Percentiles rank a stretch among this genome's conserved stretches.
Conservation (phyloP, 2,113 vertebrate species). For the Raphicerus campestris region DNA sequence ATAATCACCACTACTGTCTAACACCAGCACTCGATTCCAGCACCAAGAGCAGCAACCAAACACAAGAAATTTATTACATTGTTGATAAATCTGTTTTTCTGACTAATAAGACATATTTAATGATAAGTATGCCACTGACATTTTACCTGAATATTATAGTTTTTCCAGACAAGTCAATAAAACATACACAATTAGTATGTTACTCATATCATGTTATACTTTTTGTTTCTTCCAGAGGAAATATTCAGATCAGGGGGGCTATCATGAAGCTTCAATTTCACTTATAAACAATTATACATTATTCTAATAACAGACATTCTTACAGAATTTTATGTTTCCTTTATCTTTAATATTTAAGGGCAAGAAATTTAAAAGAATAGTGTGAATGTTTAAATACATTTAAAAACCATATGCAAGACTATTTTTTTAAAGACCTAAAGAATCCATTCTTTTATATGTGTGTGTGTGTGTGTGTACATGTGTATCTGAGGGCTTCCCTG, state of each 20-base stretch:
- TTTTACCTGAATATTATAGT: background rate
- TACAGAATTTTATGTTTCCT: background rate
- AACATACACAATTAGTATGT: background rate
- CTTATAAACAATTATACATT: background rate
- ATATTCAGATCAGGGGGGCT: background rate
- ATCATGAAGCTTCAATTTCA: background rate
- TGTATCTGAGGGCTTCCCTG: background rate
- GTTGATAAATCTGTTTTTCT: background rate
- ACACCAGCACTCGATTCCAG: background rate
- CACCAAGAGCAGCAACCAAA: background rate
- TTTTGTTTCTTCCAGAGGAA: background rate
- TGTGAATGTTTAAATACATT: background rate
- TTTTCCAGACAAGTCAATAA: background rate
- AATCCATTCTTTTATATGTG: background rate
- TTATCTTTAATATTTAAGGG: background rate
- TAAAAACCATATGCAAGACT: background rate
- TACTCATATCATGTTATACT: rapidly evolving
- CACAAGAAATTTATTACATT: background rate
- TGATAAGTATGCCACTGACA: background rate
- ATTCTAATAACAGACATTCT: background rate
- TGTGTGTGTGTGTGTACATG: too few species aligned
- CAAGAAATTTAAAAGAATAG: background rate
- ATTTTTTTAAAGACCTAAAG: background rate
- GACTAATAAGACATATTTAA: background rate
- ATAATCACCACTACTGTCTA: background rate